phyloP scores from a whole-genome alignment of 2,888 invertebrate genomes.

The Subacronicta megacephala region DNA sequence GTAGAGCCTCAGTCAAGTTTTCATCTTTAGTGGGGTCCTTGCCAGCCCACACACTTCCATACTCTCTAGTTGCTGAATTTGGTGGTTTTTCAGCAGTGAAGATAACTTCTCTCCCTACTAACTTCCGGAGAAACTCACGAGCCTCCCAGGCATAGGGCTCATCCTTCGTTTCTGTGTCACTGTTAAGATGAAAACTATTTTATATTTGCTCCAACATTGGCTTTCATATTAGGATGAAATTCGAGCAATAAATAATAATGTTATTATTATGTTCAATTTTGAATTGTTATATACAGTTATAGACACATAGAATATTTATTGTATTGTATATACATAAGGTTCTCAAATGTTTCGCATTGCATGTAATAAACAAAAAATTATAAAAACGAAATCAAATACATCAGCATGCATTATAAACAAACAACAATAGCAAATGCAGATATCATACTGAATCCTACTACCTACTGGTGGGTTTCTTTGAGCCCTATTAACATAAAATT shows the following conservation, averaged over 20 bases:
- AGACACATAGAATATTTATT: too few species aligned
- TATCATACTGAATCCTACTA: too few species aligned
- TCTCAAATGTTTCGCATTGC: conserved; percentile 34
- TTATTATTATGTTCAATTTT: too few species aligned
- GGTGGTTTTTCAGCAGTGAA: conserved; percentile 96
- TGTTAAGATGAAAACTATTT: conserved; percentile 61
- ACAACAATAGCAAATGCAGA: conserved; percentile 41
- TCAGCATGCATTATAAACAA: conserved; percentile 31
- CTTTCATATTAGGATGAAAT: too few species aligned
- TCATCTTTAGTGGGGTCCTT: conserved; percentile 94
- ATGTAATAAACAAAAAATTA: not conserved
- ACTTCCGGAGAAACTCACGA: conserved; percentile 97
- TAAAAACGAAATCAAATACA: conserved; percentile 2
- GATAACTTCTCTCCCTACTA: conserved; percentile 96
- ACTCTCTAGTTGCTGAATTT: conserved; percentile 94
- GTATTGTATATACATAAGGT: conserved; percentile 13
- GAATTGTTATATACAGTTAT: too few species aligned
- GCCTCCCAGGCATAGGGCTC: conserved; percentile 99
- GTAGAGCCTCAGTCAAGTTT: conserved; percentile 96
- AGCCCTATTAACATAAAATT: too few species aligned
- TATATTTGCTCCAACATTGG: too few species aligned
- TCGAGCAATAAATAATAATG: too few species aligned
- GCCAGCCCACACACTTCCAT: conserved; percentile 96
- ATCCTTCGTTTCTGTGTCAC: conserved; percentile 93
- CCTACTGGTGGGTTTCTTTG: too few species aligned